These are phyloP conservation scores for Liposcelis brunnea DNA, from an alignment of 2,888 invertebrate genomes.

Conservation along the genomic window DNA sequence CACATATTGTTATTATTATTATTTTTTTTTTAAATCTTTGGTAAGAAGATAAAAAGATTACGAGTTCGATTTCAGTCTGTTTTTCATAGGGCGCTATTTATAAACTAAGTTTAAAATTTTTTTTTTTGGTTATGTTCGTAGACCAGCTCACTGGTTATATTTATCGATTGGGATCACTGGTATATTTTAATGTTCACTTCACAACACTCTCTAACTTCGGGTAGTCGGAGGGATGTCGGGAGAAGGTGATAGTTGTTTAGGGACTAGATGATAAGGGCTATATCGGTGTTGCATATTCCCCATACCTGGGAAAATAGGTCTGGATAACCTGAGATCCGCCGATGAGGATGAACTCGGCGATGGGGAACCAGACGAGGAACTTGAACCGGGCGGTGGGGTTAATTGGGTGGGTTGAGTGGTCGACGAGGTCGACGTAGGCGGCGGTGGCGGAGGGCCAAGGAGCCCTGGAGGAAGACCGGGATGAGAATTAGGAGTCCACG, in stretches of 20 bases:
- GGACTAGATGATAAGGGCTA: constrained; percentile 25
- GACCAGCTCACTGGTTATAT: too few relatives aligned
- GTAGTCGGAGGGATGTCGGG: constrained; percentile 1
- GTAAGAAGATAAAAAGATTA: too few relatives aligned
- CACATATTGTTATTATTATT: too few relatives aligned
- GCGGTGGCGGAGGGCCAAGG: constrained; percentile 21
- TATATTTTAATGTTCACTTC: too few relatives aligned
- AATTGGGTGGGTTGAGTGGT: constrained; percentile 25
- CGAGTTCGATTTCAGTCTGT: too few relatives aligned
- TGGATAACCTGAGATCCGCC: constrained; percentile 28
- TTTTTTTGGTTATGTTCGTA: too few relatives aligned
- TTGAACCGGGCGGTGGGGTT: constrained; percentile 31
- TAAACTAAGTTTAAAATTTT: too few relatives aligned
- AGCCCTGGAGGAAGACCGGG: constrained; percentile 27
- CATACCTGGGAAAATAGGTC: constrained; percentile 27
- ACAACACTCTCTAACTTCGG: background rate
- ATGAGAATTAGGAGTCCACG: constrained; percentile 25
- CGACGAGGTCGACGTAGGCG: constrained; percentile 23
- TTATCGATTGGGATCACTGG: too few relatives aligned
- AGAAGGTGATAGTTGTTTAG: constrained; percentile 9
- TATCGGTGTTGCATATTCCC: constrained; percentile 25
- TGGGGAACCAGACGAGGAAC: constrained; percentile 45
- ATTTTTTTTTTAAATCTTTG: too few relatives aligned
- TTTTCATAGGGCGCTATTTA: too few relatives aligned
- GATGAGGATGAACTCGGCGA: constrained; percentile 20